phyloP scores from a whole-genome alignment of 2,888 invertebrate species.

The Metalampra italica region DNA sequence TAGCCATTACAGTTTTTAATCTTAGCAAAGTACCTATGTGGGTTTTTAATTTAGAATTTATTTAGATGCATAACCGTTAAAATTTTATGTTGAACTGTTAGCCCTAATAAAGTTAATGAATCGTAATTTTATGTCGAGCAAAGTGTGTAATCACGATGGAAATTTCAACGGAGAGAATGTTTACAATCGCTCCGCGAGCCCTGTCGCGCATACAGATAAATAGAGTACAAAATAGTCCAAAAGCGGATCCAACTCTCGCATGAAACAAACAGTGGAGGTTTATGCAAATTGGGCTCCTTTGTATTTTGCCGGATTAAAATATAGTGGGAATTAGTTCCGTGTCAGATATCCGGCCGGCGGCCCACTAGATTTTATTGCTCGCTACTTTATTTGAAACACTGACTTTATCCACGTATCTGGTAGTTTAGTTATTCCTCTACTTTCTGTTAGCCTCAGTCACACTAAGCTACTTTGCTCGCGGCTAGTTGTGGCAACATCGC shows the following conservation, averaged over 20 bases:
- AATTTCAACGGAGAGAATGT: constrained; percentile 33
- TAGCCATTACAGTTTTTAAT: too few relatives aligned
- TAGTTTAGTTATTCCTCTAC: not conserved
- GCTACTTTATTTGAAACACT: constrained; percentile 38
- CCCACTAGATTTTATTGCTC: constrained; percentile 59
- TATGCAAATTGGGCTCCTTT: constrained; percentile 77
- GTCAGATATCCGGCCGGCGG: constrained; percentile 65
- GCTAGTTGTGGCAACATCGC: too few relatives aligned
- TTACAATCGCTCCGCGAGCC: constrained; percentile 35
- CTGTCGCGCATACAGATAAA: constrained; percentile 60
- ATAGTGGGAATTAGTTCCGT: constrained; percentile 75
- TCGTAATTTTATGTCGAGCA: constrained; percentile 9
- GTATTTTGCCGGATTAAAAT: constrained; percentile 75
- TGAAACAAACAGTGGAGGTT: constrained; percentile 72
- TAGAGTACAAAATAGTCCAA: constrained; percentile 57
- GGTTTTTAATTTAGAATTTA: not conserved
- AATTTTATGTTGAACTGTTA: not conserved
- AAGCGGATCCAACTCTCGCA: constrained; percentile 71
- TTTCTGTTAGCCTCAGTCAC: not conserved
- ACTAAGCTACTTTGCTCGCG: too few relatives aligned
- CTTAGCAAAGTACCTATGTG: too few relatives aligned
- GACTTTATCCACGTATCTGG: not conserved
- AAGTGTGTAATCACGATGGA: constrained; percentile 22
- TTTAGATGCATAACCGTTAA: not conserved
- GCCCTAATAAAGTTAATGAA: constrained; percentile 5